A percentile compares a stretch with the other conserved stretches of the same genome.
These are phyloP conservation scores for Saccostrea echinata DNA, from an alignment of 1,140 invertebrate species.

Conservation along the genomic window DNA sequence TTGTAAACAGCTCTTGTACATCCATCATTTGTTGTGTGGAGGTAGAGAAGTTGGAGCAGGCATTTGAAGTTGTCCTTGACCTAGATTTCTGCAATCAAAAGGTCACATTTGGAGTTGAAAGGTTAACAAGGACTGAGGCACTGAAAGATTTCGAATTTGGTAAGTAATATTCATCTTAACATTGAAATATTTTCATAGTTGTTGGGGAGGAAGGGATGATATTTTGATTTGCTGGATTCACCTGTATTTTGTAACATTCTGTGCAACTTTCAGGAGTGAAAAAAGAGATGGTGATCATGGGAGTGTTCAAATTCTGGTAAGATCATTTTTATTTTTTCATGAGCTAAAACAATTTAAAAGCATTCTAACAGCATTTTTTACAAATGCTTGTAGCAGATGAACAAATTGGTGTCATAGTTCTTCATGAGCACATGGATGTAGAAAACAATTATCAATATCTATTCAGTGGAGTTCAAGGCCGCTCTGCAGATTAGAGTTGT, in stretches of 20 bases:
- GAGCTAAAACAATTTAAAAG: not conserved
- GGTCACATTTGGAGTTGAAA: slow-evolving; percentile 29
- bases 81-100: slow-evolving; percentile 22
- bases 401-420: not conserved
- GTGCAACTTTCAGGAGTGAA: not conserved
- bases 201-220: not conserved
- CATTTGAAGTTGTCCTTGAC: slow-evolving; percentile 26
- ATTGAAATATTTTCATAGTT: too few species aligned
- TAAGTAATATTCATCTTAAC: not conserved
- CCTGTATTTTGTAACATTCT: not conserved
- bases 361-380: not conserved
- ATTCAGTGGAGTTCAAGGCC: too few species aligned
- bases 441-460: too few species aligned
- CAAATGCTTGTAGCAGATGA: not conserved
- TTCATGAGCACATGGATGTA: too few species aligned
- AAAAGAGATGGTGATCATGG: slow-evolving; percentile 10
- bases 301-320: slow-evolving; percentile 16
- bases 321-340: not conserved
- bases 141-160: slow-evolving; percentile 37
- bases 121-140: not conserved
- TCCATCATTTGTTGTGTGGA: slow-evolving; percentile 3
- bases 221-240: not conserved
- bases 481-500: too few species aligned
- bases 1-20: slow-evolving; percentile 23
- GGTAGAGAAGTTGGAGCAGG: slow-evolving; percentile 19